Base-by-base conservation (phyloP, 2,113 vertebrate species). In the Centropristis striata region DNA sequence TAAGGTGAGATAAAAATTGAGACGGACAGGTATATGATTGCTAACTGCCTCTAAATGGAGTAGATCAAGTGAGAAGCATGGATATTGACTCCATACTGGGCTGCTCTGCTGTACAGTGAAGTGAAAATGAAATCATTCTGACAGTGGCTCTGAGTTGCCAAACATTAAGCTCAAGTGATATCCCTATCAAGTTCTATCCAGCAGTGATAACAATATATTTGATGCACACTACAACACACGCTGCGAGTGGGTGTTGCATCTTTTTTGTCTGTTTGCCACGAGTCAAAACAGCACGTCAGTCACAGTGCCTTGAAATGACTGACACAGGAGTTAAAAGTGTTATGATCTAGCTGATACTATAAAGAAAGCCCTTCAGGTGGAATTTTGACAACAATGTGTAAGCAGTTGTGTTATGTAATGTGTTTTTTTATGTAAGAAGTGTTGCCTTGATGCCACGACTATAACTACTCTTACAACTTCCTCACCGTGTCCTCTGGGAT, bases 371-470 rank as follows among this genome's bases (percentile, higher is more conserved):
- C 80, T 77, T 83, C 64, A 76, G 83, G 87, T 83, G 63, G 61
- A 64, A 66, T 72, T 71, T 58, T 80, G 73, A 89, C 74, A 88
- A 83, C 64, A 70, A 65, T 32, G n/a, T 37, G 28, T 66, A 77
- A 71, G 69, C 51, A 36, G 41, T 49, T 41, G 54, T 21, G 64
- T 90, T 86, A 86, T 4, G 63, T 77, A 86, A 91, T 41, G 28
- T 0, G 32, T 28, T 14, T 50, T 28, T 14, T 50, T 70, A 64
- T 81, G 80, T 49, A 69, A 67, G 71, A 59, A 71, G 57, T 9
- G 5, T 11, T 47, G 78, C 77, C 75, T 90, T 81, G 80, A 87
- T 92, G 83, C 75, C 25, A 41, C 71, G 75, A 36, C 72, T 77
- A 44, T 20, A 65, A n/a, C 27, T 36, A 57, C 47, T 67, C 47